phyloP scores from a whole-genome alignment of 2,888 invertebrate genomes.

The Megamerina dolium region DNA sequence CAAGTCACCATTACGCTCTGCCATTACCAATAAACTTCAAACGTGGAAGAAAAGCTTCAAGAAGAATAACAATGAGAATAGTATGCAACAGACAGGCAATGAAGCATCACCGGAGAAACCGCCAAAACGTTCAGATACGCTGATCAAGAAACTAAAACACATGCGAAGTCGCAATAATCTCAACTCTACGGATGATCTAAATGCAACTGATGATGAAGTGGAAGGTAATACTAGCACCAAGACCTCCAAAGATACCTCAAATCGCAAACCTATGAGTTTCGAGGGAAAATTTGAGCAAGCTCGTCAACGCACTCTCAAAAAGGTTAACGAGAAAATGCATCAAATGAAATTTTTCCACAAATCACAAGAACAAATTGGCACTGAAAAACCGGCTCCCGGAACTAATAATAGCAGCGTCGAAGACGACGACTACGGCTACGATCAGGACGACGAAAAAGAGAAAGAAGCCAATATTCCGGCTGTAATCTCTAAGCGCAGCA shows the following conservation, averaged over 20 bases:
- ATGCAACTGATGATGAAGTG: conserved; percentile 17
- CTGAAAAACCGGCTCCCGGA: conserved; percentile 10
- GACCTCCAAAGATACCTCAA: conserved; percentile 6
- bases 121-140: conserved; percentile 21
- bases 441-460: conserved; percentile 9
- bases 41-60: conserved; percentile 40
- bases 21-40: conserved; percentile 28
- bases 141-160: conserved; percentile 28
- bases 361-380: conserved; percentile 19
- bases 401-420: conserved; percentile 20
- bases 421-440: conserved; percentile 26
- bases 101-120: conserved; percentile 21
- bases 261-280: conserved; percentile 20
- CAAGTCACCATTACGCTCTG: conserved; percentile 19
- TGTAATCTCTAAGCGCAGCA: conserved; percentile 1
- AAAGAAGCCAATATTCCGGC: background rate
- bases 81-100: conserved; percentile 14
- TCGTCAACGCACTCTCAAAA: conserved; percentile 32
- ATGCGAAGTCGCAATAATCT: conserved; percentile 27
- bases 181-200: conserved; percentile 23
- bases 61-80: conserved; percentile 15
- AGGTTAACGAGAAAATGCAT: conserved; percentile 37
- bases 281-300: conserved; percentile 27
- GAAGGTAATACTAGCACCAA: conserved; percentile 14
- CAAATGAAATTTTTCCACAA: conserved; percentile 36